phyloP scores from a whole-genome alignment of 1,140 invertebrate genomes.

The Drosophila trapezifrons region DNA sequence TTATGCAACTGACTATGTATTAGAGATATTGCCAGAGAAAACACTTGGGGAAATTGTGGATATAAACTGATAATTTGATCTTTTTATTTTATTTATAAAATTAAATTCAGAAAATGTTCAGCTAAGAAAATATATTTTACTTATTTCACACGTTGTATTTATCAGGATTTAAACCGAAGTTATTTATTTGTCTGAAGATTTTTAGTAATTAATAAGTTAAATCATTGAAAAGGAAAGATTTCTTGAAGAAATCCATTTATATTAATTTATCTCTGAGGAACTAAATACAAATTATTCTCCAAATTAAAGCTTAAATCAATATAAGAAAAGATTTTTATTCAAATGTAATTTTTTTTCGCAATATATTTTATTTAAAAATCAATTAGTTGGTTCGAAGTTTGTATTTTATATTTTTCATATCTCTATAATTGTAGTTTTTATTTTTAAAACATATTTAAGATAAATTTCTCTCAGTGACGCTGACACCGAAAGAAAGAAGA shows the following conservation, averaged over 20 bases:
- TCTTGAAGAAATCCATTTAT: background rate
- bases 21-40: constrained; percentile 8
- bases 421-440: too few species aligned
- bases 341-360: background rate
- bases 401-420: background rate
- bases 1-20: constrained; percentile 54
- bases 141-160: too few species aligned
- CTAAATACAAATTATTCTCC: too few species aligned
- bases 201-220: background rate
- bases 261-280: background rate
- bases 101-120: too few species aligned
- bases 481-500: constrained; percentile 12
- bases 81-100: too few species aligned
- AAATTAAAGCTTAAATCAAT: background rate
- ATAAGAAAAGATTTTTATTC: background rate
- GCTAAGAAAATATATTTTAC: too few species aligned
- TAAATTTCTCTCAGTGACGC: constrained; percentile 6
- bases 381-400: background rate
- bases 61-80: too few species aligned
- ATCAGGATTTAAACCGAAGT: too few species aligned
- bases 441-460: background rate
- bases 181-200: background rate
- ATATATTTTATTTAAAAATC: background rate
- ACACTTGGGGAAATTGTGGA: background rate
- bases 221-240: background rate